Percentiles rank a stretch among this genome's conserved stretches.
Conservation (phyloP, 2,797 vertebrate genomes). For the Acanthornis magna region DNA sequence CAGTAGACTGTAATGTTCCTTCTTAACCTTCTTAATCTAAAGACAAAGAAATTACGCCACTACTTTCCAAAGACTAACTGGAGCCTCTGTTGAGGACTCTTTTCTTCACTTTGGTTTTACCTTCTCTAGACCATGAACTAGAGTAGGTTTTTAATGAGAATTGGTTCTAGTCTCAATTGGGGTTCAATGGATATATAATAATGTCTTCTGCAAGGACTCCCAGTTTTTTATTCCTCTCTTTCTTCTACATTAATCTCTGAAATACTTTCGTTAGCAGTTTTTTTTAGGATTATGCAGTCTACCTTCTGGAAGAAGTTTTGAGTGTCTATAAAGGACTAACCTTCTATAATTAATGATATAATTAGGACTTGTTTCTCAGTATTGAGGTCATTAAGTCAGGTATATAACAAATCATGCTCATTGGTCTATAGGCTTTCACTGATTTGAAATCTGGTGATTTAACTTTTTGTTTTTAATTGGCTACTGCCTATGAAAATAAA, state of each 20-base stretch:
- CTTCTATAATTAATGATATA: background rate
- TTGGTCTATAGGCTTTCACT: background rate
- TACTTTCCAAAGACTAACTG: background rate
- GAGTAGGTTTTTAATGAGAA: background rate
- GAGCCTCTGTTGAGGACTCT: background rate
- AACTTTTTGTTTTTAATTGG: background rate
- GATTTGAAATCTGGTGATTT: background rate
- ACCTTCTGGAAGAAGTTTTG: background rate
- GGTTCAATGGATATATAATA: background rate
- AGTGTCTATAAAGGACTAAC: background rate
- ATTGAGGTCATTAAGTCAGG: background rate
- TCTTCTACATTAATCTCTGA: background rate
- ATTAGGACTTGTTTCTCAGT: background rate
- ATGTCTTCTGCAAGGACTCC: background rate
- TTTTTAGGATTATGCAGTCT: background rate
- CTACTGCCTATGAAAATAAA: background rate
- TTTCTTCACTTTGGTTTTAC: background rate
- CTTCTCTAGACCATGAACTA: background rate
- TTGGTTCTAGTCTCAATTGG: background rate
- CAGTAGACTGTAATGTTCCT: background rate
- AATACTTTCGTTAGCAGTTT: background rate
- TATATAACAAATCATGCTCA: background rate
- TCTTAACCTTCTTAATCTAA: background rate
- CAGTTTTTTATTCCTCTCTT: background rate
- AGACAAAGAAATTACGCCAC: background rate